phyloP scores from a whole-genome alignment of 2,113 vertebrate genomes.

The Pachyramphus minor region DNA sequence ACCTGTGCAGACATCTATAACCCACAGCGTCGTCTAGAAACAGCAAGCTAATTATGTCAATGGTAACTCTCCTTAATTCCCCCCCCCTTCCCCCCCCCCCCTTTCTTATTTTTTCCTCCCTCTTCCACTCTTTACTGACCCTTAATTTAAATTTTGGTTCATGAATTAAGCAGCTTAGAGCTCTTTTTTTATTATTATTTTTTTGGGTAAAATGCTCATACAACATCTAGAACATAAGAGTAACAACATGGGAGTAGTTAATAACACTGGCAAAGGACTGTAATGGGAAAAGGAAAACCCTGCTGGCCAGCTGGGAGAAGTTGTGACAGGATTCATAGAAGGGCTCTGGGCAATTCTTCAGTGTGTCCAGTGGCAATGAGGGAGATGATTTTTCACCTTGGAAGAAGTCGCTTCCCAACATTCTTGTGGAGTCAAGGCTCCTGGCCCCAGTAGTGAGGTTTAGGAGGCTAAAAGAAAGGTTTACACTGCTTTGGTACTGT shows the following conservation, averaged over 20 bases:
- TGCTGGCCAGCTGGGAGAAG: neutral
- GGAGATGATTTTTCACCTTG: neutral
- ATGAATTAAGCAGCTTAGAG: neutral
- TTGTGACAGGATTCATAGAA: neutral
- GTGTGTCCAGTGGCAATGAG: neutral
- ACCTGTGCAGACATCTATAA: neutral
- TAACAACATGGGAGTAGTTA: neutral
- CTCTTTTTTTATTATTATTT: neutral
- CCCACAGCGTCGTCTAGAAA: neutral
- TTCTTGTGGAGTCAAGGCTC: neutral
- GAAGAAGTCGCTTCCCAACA: neutral
- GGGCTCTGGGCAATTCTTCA: neutral
- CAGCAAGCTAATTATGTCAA: neutral
- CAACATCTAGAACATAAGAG: neutral
- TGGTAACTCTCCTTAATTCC: neutral
- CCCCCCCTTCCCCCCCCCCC: no score
- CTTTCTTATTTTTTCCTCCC: neutral
- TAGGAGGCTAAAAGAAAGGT: neutral
- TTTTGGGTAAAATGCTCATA: neutral
- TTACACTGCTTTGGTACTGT: fast-evolving
- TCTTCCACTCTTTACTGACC: neutral
- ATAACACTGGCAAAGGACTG: neutral
- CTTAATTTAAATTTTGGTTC: neutral
- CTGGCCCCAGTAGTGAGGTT: neutral
- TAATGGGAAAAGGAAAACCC: neutral